Percentiles rank a stretch among this genome's conserved stretches.
phyloP scores from a whole-genome alignment of 2,888 invertebrate species.

The Ypsolopha scabrella region DNA sequence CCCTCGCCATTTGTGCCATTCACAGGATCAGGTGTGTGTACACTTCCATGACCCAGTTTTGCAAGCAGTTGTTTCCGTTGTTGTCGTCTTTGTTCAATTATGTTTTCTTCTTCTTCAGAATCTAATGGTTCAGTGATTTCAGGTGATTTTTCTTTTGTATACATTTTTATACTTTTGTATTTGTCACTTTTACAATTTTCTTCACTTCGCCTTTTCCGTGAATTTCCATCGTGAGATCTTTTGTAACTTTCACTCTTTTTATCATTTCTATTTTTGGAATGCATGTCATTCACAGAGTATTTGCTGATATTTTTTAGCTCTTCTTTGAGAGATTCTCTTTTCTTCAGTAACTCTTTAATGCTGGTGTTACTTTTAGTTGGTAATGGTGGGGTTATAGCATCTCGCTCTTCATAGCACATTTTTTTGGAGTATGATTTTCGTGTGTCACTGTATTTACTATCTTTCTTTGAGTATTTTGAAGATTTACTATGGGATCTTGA shows the following conservation, averaged over 20 bases:
- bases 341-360: conserved; percentile 45
- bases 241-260: conserved; percentile 12
- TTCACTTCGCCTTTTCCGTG: not conserved
- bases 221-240: conserved; percentile 2
- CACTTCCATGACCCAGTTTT: conserved; percentile 17
- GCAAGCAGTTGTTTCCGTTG: conserved; percentile 88
- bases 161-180: conserved; percentile 13
- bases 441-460: conserved; percentile 17
- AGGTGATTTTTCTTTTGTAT: conserved; percentile 26
- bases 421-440: conserved; percentile 21
- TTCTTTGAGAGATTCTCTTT: conserved; percentile 40
- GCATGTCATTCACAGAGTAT: conserved; percentile 8
- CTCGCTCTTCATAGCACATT: conserved; percentile 20
- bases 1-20: conserved; percentile 14
- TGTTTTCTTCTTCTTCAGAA: conserved; percentile 88
- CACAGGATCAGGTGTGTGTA: conserved; percentile 7
- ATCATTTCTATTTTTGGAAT: not conserved
- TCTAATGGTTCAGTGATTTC: conserved; percentile 73
- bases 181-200: not conserved
- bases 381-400: conserved; percentile 51
- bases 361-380: conserved; percentile 27
- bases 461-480: conserved; percentile 19
- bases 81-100: conserved; percentile 89
- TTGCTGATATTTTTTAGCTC: conserved; percentile 39
- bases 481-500: conserved; percentile 22